A percentile compares a stretch with the other conserved stretches of the same genome.
Conservation (phyloP, 2,888 invertebrate genomes). For the Cosmorhoe ocellata region DNA sequence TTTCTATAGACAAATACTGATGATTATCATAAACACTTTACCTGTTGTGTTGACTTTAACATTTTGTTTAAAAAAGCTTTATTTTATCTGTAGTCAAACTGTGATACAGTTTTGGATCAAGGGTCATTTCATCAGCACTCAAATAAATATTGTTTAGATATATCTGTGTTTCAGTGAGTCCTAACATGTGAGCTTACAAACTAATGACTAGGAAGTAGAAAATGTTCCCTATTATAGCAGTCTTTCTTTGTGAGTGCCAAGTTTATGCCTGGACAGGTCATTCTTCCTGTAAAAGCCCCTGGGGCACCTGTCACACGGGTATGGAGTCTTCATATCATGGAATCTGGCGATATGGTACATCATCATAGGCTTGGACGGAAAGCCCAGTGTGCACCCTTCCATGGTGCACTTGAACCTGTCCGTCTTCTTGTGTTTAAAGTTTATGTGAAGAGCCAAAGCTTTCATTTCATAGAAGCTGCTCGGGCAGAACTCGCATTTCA, state of each 20-base stretch:
- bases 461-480: slow-evolving; percentile 61
- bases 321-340: slow-evolving; percentile 59
- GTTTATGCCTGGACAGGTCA: slow-evolving; percentile 68
- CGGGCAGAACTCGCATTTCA: slow-evolving; percentile 66
- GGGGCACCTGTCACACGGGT: slow-evolving; percentile 63
- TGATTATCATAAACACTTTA: slow-evolving; percentile 18
- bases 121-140: slow-evolving; percentile 63
- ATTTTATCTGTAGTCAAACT: slow-evolving; percentile 50
- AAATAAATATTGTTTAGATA: slow-evolving; percentile 61
- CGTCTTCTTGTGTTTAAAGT: slow-evolving; percentile 61
- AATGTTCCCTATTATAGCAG: slow-evolving; percentile 39
- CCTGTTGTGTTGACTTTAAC: slow-evolving; percentile 15
- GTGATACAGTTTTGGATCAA: slow-evolving; percentile 59
- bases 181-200: neutral
- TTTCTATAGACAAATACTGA: slow-evolving; percentile 16
- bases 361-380: slow-evolving; percentile 66
- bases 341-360: slow-evolving; percentile 63
- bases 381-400: slow-evolving; percentile 56
- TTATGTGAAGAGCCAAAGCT: slow-evolving; percentile 63
- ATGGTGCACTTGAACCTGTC: slow-evolving; percentile 60
- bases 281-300: slow-evolving; percentile 70
- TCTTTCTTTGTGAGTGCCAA: slow-evolving; percentile 65
- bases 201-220: too few species aligned
- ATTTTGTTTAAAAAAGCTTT: slow-evolving; percentile 24
- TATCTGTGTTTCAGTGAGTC: slow-evolving; percentile 28